These are phyloP conservation scores for Sternotherus odoratus DNA, from an alignment of 2,797 vertebrate species.

Conservation along the genomic window DNA sequence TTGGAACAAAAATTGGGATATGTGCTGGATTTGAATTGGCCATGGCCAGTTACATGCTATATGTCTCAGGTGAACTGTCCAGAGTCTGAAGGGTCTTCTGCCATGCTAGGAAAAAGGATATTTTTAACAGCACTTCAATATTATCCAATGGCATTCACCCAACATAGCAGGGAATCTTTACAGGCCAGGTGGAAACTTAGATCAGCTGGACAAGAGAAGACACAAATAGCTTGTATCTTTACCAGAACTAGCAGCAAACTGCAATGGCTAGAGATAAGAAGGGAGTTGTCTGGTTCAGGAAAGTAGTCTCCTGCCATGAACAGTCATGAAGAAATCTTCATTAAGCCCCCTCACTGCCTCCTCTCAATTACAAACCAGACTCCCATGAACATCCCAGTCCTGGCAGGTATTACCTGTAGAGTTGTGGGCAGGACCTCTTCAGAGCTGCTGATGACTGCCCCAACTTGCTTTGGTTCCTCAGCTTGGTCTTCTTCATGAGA, in stretches of 20 bases:
- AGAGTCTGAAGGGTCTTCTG: not conserved
- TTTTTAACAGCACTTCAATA: not conserved
- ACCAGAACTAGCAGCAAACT: not conserved
- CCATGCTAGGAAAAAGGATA: rapidly evolving
- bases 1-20: not conserved
- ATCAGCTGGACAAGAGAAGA: not conserved
- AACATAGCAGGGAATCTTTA: not conserved
- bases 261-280: not conserved
- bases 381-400: not conserved
- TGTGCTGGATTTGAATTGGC: not conserved
- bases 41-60: not conserved
- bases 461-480: constrained; percentile 83
- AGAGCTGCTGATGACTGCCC: constrained; percentile 82
- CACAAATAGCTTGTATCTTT: not conserved
- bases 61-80: not conserved
- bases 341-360: not conserved
- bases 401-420: constrained; percentile 82
- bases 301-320: not conserved
- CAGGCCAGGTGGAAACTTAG: not conserved
- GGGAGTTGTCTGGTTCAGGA: not conserved
- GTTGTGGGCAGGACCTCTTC: constrained; percentile 90
- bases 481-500: constrained; percentile 83
- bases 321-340: not conserved
- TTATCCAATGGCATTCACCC: not conserved
- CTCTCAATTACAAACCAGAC: not conserved